A percentile compares a stretch with the other conserved stretches of the same genome.
phyloP scores from a whole-genome alignment of 64 coral and sea anemone species.

The Astreopora myriophthalma region DNA sequence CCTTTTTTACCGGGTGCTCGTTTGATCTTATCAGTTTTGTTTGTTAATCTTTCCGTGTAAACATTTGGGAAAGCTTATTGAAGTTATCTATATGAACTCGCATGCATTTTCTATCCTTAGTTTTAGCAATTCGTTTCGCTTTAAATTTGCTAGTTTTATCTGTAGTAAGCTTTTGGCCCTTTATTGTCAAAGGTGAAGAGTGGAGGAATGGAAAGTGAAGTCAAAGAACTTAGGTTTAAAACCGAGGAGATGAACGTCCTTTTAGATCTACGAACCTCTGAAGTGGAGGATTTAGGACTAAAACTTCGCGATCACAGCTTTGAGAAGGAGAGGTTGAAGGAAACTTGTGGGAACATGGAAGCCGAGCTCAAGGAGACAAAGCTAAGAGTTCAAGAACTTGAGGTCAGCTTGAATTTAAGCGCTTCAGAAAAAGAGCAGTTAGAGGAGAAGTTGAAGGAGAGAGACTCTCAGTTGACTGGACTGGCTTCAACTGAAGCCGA shows the following conservation, averaged over 20 bases:
- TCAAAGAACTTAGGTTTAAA: conserved; percentile 44
- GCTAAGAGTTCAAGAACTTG: conserved; percentile 58
- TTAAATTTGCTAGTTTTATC: not conserved
- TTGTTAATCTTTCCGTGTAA: no score
- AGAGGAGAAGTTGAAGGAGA: conserved; percentile 68
- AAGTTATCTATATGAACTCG: no score
- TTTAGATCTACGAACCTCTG: conserved; percentile 35
- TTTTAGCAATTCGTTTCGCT: not conserved
- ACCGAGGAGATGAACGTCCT: conserved; percentile 20
- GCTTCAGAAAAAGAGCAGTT: conserved; percentile 70
- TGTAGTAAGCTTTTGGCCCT: conserved; percentile 31
- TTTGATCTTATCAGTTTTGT: no score
- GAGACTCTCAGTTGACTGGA: conserved; percentile 53
- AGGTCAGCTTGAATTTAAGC: conserved; percentile 65
- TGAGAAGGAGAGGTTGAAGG: conserved; percentile 54
- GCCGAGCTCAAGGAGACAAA: conserved; percentile 39
- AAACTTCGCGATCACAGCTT: conserved; percentile 2
- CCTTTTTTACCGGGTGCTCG: no score
- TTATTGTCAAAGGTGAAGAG: conserved; percentile 37
- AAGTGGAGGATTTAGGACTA: conserved; percentile 50
- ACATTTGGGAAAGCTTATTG: no score
- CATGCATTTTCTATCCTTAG: not conserved
- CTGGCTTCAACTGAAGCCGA: conserved; percentile 80
- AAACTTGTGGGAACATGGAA: conserved; percentile 49
- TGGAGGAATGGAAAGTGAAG: conserved; percentile 6